Percentiles rank a stretch among this genome's conserved stretches.
Evolutionary conservation across 2,113 vertebrate genomes (phyloP).

Genomic region (Eonycteris spelaea): DNA sequence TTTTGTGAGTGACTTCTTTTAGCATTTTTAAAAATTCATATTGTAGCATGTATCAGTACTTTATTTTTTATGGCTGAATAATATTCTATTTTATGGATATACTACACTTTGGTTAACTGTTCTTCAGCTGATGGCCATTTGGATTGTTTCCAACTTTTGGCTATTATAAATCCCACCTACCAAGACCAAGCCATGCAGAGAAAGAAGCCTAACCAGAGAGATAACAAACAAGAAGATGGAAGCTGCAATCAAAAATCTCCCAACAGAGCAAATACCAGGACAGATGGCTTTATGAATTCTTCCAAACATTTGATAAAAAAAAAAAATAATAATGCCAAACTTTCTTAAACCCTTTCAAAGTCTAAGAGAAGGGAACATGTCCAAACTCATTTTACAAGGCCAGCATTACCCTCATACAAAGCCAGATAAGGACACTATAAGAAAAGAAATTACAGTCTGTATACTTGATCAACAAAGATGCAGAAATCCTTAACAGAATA

Average conservation of each 20-base stretch:
- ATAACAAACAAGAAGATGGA: neutral
- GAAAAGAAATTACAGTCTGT: neutral
- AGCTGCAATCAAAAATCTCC: neutral
- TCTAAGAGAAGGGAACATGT: neutral
- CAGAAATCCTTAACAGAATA: neutral
- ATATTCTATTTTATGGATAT: neutral
- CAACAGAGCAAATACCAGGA: neutral
- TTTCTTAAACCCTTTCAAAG: neutral
- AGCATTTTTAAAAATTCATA: neutral
- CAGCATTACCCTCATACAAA: neutral
- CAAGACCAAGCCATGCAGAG: neutral
- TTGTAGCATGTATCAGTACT: neutral
- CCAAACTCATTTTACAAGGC: neutral
- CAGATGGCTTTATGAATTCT: neutral
- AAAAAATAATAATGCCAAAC: neutral
- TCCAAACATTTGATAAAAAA: neutral
- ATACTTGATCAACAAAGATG: neutral
- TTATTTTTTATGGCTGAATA: neutral
- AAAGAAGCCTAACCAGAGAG: neutral
- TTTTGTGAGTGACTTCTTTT: neutral
- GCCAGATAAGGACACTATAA: neutral
- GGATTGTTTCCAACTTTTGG: neutral
- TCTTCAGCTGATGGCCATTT: neutral
- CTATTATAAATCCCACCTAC: neutral
- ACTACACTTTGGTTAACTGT: neutral